Evolutionary conservation across 53 echinoderm and acorn worm species (phyloP), one percentile per base, ranked within the genome.

Genomic region (Patiria pectinifera): DNA sequence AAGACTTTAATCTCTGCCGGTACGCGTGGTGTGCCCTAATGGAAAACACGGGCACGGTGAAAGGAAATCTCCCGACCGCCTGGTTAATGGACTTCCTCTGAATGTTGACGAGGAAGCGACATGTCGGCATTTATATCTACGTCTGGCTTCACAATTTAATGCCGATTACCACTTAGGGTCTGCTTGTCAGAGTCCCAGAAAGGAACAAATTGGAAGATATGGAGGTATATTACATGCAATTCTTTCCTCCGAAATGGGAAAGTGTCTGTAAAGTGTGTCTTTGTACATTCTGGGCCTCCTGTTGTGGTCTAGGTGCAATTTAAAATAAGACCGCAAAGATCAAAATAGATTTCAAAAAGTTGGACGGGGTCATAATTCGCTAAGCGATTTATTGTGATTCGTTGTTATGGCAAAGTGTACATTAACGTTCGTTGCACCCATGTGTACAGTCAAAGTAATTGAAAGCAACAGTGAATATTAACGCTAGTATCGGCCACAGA

Each of bases 61-160:
- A 78, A 78, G 78, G 78, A 78, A 78, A 35, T 70, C 70, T 4
- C 70, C 70, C 4, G 70, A 5, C 80, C 47, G 80, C 45, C 10
- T 25, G 11, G 45, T 79, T 79, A 79, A 79, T 79, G 80, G 80
- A 79, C 48, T 46, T 79, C 80, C 80, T 79, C 47, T 11, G 7
- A 15, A 0, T 45, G 47, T 79, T 23, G 4, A 23, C 0, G 24
- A 45, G 80, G 46, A 79, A 79, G 80, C 16, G 45, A 45, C 15
- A 45, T 13, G 46, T 79, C 80, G 19, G 5, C 14, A 79, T 47
- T 45, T 46, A 47, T 45, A 15, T 47, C 45, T 74, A 24, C 24
- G 80, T 79, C 80, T 79, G 80, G 80, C 80, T 79, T 79, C 43
- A 46, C 80, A 79, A 79, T 79, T 79, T 7, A 45, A 14, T 18